Evolutionary conservation across 2,113 vertebrate genomes (phyloP).

Genomic region (Burhinus oedicnemus): DNA sequence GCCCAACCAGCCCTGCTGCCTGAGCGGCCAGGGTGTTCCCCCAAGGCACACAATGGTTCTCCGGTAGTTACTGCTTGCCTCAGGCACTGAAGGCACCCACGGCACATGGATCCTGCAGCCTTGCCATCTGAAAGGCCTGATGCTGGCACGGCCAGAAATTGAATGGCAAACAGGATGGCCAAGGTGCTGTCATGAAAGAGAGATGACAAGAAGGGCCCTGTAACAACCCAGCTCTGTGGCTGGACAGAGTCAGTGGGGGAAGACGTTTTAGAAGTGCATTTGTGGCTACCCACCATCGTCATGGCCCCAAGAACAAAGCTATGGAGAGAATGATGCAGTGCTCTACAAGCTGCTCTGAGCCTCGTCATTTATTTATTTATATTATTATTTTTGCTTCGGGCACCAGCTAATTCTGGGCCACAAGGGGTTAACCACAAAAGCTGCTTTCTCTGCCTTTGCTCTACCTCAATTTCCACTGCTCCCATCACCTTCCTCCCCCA

Average conservation of each 20-base stretch:
- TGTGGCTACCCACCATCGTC: background rate
- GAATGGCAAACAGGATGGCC: background rate
- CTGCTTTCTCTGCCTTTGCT: conserved; percentile 72
- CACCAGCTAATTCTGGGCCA: conserved; percentile 69
- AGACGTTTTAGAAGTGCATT: background rate
- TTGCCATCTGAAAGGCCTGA: background rate
- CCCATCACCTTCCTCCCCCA: conserved; percentile 92
- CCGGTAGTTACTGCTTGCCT: background rate
- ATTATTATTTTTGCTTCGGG: conserved; percentile 58
- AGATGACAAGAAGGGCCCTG: background rate
- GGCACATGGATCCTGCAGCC: background rate
- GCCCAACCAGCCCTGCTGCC: background rate
- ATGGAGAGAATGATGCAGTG: background rate
- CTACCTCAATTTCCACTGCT: conserved; percentile 95
- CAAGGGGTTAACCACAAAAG: conserved; percentile 76
- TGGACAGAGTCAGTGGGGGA: background rate
- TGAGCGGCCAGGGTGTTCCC: background rate
- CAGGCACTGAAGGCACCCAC: background rate
- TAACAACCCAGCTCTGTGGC: background rate
- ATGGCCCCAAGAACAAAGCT: background rate
- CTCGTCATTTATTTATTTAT: conserved; percentile 33
- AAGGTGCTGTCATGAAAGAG: background rate
- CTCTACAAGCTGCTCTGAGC: background rate
- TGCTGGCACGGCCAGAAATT: background rate
- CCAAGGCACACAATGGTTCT: background rate